Evolutionary conservation across 2,113 vertebrate species (phyloP).

Genomic region (Carlito syrichta): DNA sequence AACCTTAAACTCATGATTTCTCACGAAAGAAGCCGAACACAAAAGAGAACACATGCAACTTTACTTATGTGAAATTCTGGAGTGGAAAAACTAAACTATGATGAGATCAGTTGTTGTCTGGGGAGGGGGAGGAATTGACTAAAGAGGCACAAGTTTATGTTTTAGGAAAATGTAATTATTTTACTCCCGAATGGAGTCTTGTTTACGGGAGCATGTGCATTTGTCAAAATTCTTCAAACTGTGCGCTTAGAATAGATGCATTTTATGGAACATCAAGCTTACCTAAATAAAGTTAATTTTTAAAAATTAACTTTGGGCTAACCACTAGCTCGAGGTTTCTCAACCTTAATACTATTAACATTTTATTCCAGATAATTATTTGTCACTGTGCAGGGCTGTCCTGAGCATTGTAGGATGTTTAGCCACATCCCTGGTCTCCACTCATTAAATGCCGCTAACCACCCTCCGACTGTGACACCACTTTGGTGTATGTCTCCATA

Average conservation of each 20-base stretch:
- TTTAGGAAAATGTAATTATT: not conserved
- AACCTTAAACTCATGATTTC: not conserved
- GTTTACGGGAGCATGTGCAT: fast-evolving
- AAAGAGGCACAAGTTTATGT: not conserved
- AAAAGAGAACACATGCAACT: not conserved
- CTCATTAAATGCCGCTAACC: not conserved
- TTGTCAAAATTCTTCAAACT: not conserved
- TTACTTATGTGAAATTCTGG: not conserved
- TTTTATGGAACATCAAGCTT: not conserved
- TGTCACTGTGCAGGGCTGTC: too few species aligned
- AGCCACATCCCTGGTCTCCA: not conserved
- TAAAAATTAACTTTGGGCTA: not conserved
- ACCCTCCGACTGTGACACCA: fast-evolving
- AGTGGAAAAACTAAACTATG: not conserved
- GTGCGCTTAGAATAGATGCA: not conserved
- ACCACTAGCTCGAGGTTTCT: too few species aligned
- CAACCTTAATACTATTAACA: fast-evolving
- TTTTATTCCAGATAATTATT: not conserved
- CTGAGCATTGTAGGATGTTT: fast-evolving
- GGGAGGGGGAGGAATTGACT: not conserved
- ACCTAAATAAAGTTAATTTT: not conserved
- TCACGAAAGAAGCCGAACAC: not conserved
- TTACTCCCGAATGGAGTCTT: not conserved
- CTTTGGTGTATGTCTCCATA: not conserved
- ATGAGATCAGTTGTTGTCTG: not conserved